A percentile compares a stretch with the other conserved stretches of the same genome.
Conservation (phyloP, 2,113 vertebrate genomes). For the Grus americana region DNA sequence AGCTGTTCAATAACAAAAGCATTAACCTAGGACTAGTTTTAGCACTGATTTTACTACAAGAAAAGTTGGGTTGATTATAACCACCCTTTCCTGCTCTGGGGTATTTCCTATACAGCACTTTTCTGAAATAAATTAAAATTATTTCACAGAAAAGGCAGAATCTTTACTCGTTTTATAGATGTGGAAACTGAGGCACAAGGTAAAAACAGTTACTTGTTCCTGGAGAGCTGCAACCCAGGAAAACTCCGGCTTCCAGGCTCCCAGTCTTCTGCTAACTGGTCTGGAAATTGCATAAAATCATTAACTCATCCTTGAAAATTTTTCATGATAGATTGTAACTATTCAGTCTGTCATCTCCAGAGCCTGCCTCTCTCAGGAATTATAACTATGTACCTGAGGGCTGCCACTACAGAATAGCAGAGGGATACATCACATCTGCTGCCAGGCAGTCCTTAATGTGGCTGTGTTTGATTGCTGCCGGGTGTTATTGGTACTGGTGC, state of each 20-base stretch:
- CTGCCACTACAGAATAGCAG: conserved; percentile 1
- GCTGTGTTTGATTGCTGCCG: background rate
- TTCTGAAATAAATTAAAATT: background rate
- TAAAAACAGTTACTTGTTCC: background rate
- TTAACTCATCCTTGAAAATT: conserved; percentile 47
- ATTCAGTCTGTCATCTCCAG: conserved; percentile 37
- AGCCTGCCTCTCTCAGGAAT: conserved; percentile 9
- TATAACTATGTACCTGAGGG: conserved; percentile 13
- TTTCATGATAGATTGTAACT: conserved; percentile 26
- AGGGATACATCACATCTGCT: conserved; percentile 19
- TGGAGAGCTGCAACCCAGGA: background rate
- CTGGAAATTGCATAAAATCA: conserved; percentile 31
- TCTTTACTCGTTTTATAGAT: background rate
- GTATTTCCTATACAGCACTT: background rate
- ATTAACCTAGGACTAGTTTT: background rate
- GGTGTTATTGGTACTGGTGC: background rate
- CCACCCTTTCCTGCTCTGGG: background rate
- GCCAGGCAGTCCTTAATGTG: background rate
- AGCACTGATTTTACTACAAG: background rate
- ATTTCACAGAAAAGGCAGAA: background rate
- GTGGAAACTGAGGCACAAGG: conserved; percentile 26
- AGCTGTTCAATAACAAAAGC: background rate
- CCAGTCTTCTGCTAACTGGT: background rate
- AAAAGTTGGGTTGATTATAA: background rate
- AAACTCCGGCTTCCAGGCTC: background rate